phyloP scores from a whole-genome alignment of 2,797 vertebrate species.

The Tragelaphus oryx region DNA sequence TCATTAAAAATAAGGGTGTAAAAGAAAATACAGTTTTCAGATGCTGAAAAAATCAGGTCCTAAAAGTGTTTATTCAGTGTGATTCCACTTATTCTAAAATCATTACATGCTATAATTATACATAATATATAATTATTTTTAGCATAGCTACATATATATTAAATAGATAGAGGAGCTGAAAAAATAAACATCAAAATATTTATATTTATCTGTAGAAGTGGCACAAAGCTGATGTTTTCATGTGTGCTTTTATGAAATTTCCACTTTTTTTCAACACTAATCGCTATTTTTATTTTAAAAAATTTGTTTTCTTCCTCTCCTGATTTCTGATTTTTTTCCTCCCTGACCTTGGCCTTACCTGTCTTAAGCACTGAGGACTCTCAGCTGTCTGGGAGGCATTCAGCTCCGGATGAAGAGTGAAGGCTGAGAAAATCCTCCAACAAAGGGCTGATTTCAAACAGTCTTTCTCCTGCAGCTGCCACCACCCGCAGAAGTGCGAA shows the following conservation, averaged over 20 bases:
- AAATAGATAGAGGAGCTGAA: not conserved
- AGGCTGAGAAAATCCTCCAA: not conserved
- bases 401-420: not conserved
- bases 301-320: not conserved
- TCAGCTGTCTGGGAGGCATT: not conserved
- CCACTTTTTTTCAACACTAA: not conserved
- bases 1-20: not conserved
- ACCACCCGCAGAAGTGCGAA: not conserved
- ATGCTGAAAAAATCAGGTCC: slow-evolving; percentile 8
- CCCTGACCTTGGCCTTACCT: not conserved
- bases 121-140: slow-evolving; percentile 25
- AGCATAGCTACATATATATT: not conserved
- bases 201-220: not conserved
- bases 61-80: slow-evolving; percentile 29
- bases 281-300: not conserved
- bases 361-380: not conserved
- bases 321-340: not conserved
- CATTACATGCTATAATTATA: slow-evolving; percentile 13
- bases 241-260: not conserved
- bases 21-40: slow-evolving; percentile 27
- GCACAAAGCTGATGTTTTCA: not conserved
- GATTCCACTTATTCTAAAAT: slow-evolving; percentile 41
- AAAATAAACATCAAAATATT: slow-evolving; percentile 40
- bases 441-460: not conserved
- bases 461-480: not conserved